These are phyloP conservation scores for Willowsia nigromaculata DNA, from an alignment of 2,888 invertebrate genomes.

Conservation along the genomic window DNA sequence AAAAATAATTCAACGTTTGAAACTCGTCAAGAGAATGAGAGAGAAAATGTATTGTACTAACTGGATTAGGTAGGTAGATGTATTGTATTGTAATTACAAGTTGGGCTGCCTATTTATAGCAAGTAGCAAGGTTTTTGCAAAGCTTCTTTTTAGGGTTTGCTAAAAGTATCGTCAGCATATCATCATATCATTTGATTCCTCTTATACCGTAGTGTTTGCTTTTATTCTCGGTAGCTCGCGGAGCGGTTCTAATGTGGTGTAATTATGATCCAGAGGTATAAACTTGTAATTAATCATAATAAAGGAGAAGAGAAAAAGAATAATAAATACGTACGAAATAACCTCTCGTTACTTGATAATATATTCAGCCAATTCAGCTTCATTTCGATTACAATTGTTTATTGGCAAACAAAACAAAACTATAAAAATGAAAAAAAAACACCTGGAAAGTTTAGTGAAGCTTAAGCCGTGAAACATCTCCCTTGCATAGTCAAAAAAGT, in stretches of 20 bases:
- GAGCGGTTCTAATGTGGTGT: conserved; percentile 68
- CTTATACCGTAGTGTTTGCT: conserved; percentile 55
- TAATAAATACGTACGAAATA: neutral
- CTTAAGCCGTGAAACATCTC: neutral
- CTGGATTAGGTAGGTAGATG: too few species aligned
- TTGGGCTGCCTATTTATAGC: too few species aligned
- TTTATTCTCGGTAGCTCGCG: conserved; percentile 62
- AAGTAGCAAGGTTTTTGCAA: too few species aligned
- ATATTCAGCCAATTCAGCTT: neutral
- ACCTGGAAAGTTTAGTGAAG: neutral
- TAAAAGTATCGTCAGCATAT: too few species aligned
- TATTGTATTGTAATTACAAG: too few species aligned
- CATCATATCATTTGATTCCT: neutral
- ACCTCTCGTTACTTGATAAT: neutral
- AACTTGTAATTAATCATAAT: conserved; percentile 67
- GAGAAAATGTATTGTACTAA: too few species aligned
- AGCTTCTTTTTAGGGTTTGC: too few species aligned
- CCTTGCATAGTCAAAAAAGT: neutral
- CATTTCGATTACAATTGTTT: neutral
- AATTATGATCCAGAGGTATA: conserved; percentile 70
- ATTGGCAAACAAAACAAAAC: neutral
- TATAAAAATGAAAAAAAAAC: neutral
- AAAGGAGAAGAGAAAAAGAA: conserved; percentile 15
- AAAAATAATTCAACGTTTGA: too few species aligned
- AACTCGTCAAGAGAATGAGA: too few species aligned